A percentile compares a stretch with the other conserved stretches of the same genome.
phyloP scores from a whole-genome alignment of 37 sponge, comb jelly and placozoan species.

The Tethya wilhelma region DNA sequence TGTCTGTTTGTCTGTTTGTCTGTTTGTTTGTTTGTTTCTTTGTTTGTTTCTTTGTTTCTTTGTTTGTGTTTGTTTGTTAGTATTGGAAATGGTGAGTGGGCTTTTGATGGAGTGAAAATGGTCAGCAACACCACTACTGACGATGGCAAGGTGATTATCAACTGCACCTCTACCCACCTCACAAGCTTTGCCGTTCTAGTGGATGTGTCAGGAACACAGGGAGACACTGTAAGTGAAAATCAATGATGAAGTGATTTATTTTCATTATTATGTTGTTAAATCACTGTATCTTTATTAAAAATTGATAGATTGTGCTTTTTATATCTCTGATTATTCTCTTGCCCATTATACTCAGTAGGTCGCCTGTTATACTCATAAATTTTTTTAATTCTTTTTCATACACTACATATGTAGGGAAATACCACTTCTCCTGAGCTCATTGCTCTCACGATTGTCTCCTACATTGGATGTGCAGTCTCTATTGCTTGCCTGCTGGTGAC shows the following conservation, averaged over 20 bases:
- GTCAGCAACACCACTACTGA: not conserved
- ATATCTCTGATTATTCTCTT: no score
- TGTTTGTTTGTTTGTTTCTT: no score
- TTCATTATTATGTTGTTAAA: not conserved
- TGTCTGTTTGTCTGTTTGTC: no score
- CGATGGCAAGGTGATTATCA: conserved; percentile 1
- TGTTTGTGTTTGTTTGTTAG: conserved; percentile 2
- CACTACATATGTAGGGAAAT: not conserved
- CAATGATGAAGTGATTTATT: not conserved
- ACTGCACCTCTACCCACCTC: conserved; percentile 51
- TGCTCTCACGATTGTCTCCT: conserved; percentile 28
- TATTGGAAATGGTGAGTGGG: conserved; percentile 54
- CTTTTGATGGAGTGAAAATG: conserved; percentile 39
- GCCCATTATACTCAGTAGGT: no score
- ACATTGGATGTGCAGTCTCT: conserved; percentile 52
- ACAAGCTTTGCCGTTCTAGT: conserved; percentile 79
- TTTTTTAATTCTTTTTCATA: no score
- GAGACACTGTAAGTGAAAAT: not conserved
- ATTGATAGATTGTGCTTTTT: no score
- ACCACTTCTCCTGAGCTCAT: not conserved
- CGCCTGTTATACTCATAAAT: no score
- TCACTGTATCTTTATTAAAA: not conserved
- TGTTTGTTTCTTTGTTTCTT: no score
- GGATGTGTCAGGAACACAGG: conserved; percentile 45
- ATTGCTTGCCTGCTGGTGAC: conserved; percentile 34